Conservation (phyloP, 2,113 vertebrate species). For the Aramus guarauna region DNA sequence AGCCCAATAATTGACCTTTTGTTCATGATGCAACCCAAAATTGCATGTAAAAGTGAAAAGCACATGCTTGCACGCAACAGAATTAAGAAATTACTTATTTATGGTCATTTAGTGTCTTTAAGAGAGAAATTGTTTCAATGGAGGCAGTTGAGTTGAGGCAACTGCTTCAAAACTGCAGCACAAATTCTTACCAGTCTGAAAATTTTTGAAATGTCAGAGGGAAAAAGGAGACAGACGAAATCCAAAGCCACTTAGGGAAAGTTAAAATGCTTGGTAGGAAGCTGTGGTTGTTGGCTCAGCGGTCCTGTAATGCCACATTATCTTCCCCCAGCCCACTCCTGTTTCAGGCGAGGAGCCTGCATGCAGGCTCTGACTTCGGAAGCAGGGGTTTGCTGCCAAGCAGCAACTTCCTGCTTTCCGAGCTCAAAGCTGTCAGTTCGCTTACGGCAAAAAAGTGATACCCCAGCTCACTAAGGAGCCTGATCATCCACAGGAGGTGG, state of each 20-base stretch:
- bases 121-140: neutral
- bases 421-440: neutral
- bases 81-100: neutral
- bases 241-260: constrained; percentile 31
- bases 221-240: neutral
- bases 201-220: constrained; percentile 39
- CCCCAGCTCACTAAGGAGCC: neutral
- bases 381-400: neutral
- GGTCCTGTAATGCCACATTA: neutral
- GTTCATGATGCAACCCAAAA: constrained; percentile 9
- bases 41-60: neutral
- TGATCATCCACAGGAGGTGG: neutral
- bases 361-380: neutral
- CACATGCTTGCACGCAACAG: neutral
- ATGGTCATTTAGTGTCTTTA: neutral
- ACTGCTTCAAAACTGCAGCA: neutral
- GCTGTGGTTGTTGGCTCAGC: constrained; percentile 46
- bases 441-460: neutral
- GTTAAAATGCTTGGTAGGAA: constrained; percentile 32
- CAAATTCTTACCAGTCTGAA: neutral
- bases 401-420: neutral
- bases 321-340: neutral
- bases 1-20: neutral
- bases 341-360: neutral
- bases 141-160: neutral